phyloP scores from a whole-genome alignment of 1,140 invertebrate species.

The Vollenhovia emeryi region DNA sequence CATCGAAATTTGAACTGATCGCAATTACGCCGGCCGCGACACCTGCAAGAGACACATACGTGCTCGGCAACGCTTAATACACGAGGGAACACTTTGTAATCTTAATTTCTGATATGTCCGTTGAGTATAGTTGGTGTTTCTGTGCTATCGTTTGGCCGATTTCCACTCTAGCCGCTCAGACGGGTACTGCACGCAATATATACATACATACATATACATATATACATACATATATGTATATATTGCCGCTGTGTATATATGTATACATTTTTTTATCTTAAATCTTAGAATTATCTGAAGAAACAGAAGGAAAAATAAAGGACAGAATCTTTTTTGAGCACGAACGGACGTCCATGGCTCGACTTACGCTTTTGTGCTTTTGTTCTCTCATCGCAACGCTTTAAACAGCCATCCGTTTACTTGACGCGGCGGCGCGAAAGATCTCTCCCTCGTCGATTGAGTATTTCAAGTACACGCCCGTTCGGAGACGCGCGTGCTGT shows the following conservation, averaged over 20 bases:
- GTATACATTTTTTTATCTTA: conserved; percentile 15
- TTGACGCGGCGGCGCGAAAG: conserved; percentile 26
- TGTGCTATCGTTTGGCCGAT: conserved; percentile 50
- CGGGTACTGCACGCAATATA: conserved; percentile 25
- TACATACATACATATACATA: conserved; percentile 4
- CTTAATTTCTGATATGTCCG: conserved; percentile 59
- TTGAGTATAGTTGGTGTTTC: conserved; percentile 58
- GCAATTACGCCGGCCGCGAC: neutral
- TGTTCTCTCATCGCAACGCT: conserved; percentile 37
- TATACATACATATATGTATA: neutral
- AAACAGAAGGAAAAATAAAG: conserved; percentile 13
- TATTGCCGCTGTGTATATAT: neutral
- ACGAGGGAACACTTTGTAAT: conserved; percentile 43
- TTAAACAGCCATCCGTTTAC: conserved; percentile 44
- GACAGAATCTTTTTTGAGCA: conserved; percentile 35
- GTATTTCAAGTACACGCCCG: conserved; percentile 47
- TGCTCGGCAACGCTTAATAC: conserved; percentile 28
- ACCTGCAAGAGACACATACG: neutral
- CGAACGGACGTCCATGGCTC: conserved; percentile 31
- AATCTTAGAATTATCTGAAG: conserved; percentile 34
- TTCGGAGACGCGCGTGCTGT: conserved; percentile 26
- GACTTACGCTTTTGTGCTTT: conserved; percentile 64
- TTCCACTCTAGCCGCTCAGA: conserved; percentile 32
- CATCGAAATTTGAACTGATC: conserved; percentile 30
- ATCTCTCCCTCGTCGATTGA: conserved; percentile 44